A percentile compares a stretch with the other conserved stretches of the same genome.
These are phyloP conservation scores for Enoplosus armatus DNA, from an alignment of 2,797 vertebrate species.

Conservation along the genomic window DNA sequence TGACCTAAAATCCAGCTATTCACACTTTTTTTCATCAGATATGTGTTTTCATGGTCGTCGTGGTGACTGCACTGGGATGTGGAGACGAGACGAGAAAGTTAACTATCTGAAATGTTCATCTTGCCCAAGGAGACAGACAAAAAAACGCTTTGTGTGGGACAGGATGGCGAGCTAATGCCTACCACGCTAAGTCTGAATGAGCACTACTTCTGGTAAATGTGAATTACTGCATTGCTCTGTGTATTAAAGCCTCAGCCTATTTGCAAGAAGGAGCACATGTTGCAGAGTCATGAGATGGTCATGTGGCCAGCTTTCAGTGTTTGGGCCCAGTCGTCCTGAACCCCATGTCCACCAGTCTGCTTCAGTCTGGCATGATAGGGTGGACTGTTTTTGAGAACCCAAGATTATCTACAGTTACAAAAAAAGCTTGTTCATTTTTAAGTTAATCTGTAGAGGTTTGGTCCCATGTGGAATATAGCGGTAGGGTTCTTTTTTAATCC, in stretches of 20 bases:
- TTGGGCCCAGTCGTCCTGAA: slow-evolving; percentile 33
- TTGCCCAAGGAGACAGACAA: slow-evolving; percentile 21
- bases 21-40: slow-evolving; percentile 2
- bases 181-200: slow-evolving; percentile 27
- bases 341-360: slow-evolving; percentile 29
- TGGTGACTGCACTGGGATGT: slow-evolving; percentile 33
- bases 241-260: slow-evolving; percentile 38
- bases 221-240: slow-evolving; percentile 50
- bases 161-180: slow-evolving; percentile 26
- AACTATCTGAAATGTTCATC: slow-evolving; percentile 10
- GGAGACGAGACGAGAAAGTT: slow-evolving; percentile 21
- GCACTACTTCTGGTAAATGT: slow-evolving; percentile 35
- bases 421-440: slow-evolving; percentile 69
- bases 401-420: slow-evolving; percentile 61
- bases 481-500: slow-evolving; percentile 45
- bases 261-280: slow-evolving; percentile 55
- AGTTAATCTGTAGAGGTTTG: slow-evolving; percentile 69
- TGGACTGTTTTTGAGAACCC: slow-evolving; percentile 42
- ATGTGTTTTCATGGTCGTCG: slow-evolving; percentile 20
- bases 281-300: slow-evolving; percentile 71
- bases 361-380: slow-evolving; percentile 37
- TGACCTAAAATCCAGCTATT: slow-evolving; percentile 15
- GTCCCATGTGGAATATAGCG: slow-evolving; percentile 72
- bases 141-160: slow-evolving; percentile 39
- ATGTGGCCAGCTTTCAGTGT: slow-evolving; percentile 61